Conservation (phyloP, 2,113 vertebrate species). For the Poecile atricapillus region DNA sequence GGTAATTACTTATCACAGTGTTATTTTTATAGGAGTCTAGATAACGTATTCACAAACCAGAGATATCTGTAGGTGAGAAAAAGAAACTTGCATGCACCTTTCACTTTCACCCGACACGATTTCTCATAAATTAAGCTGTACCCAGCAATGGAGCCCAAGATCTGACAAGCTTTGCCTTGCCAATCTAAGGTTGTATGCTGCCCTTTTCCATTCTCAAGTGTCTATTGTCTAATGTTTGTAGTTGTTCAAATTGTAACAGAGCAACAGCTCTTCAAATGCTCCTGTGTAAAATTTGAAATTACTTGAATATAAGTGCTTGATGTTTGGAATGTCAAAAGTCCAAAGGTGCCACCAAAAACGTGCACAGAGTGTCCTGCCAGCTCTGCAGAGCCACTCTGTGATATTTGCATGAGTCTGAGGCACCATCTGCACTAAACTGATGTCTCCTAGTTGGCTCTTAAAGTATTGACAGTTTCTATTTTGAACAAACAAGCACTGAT, state of each 20-base stretch:
- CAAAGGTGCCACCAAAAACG: not conserved
- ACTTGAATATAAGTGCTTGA: not conserved
- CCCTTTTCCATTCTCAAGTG: not conserved
- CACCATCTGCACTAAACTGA: not conserved
- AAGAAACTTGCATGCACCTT: slow-evolving; percentile 10
- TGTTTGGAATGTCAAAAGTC: not conserved
- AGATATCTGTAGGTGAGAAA: not conserved
- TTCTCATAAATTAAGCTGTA: slow-evolving; percentile 57
- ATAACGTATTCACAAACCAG: not conserved
- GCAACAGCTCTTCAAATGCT: not conserved
- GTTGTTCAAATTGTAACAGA: not conserved
- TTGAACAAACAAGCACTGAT: not conserved
- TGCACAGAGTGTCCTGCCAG: not conserved
- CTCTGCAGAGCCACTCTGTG: not conserved
- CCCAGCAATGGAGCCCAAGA: not conserved
- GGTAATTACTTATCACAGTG: not conserved
- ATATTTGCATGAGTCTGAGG: not conserved
- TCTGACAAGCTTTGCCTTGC: not conserved
- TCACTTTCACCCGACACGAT: slow-evolving; percentile 24
- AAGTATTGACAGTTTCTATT: not conserved
- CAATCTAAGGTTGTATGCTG: not conserved
- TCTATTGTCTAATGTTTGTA: not conserved
- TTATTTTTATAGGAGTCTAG: not conserved
- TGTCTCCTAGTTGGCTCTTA: not conserved
- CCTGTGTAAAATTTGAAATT: not conserved